Base-by-base conservation (phyloP, 2,113 vertebrate species). In the Carlito syrichta region DNA sequence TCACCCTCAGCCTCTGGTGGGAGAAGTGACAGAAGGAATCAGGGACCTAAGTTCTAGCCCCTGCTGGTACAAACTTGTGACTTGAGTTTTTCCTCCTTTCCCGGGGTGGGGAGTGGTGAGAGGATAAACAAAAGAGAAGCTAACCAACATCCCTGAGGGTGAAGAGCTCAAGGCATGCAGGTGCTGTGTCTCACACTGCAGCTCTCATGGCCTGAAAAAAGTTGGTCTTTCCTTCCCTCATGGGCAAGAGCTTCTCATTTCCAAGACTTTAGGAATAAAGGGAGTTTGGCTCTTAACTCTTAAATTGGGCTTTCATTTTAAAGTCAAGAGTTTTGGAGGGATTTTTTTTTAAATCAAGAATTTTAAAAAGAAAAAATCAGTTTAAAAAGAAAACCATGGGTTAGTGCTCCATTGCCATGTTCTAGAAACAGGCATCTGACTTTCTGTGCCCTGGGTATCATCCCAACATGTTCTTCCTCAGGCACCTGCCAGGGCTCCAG, bases 391-490 rank as follows among this genome's bases (percentile, higher is more conserved):
- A 19, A 43, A 66, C 0, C 5, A 30, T 11, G 25, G n/a, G 19
- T 69, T 45, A 54, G 9, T 5, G 25, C 9, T 60, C 63, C 17
- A 12, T 1, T 43, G 32, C 13, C 27, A 17, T 20, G 25, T 60
- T 89, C 45, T 71, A 35, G 40, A 91, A 66, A 48, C 38, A 27
- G 43, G 66, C 3, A 8, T n/a, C 40, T 83, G 43, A 30, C 27
- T 40, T 32, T 27, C 16, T 3, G 4, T 0, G 27, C 1, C 54
- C 17, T 0, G n/a, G n/a, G 0, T 4, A 10, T 27, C 11, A 16
- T 19, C 45, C 66, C 3, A 0, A 8, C 0, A 8, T 20, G 25
- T 8, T 5, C n/a, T 5, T 91, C 79, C 81, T 45, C 3, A 32
- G 68, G 30, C 48, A 16, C 35, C 32, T 13, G 2, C 85, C 25